Percentiles rank a stretch among this genome's conserved stretches.
phyloP scores from a whole-genome alignment of 2,113 vertebrate genomes.

The Delphinapterus leucas region DNA sequence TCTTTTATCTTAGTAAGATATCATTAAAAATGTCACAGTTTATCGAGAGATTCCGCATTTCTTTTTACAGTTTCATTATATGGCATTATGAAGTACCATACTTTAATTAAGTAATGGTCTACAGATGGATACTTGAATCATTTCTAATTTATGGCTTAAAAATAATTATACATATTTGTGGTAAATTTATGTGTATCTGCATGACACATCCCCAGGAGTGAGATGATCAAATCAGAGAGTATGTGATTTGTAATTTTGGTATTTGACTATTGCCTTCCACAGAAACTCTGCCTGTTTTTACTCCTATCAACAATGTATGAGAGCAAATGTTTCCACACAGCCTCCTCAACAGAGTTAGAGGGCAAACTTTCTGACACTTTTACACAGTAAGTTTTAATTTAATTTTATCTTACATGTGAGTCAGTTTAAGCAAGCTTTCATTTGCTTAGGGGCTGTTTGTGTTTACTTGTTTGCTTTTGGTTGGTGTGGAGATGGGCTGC shows the following conservation, averaged over 20 bases:
- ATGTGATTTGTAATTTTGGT: neutral
- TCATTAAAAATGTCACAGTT: neutral
- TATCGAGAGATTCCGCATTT: neutral
- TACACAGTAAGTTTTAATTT: neutral
- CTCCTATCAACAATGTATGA: neutral
- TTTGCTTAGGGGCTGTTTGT: neutral
- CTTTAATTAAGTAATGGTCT: neutral
- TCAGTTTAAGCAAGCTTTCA: neutral
- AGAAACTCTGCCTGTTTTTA: neutral
- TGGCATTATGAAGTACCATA: neutral
- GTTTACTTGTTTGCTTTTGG: neutral
- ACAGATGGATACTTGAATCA: neutral
- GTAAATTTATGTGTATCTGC: neutral
- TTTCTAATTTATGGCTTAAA: neutral
- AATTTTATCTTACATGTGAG: neutral
- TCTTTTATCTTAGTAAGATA: neutral
- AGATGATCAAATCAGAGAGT: neutral
- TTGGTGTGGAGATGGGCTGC: neutral
- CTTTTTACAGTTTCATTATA: neutral
- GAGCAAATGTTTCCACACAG: neutral
- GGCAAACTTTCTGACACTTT: neutral
- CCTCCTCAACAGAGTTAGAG: neutral
- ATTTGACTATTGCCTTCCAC: neutral
- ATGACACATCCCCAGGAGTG: neutral
- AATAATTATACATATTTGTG: neutral